Percentiles rank a stretch among this genome's conserved stretches.
Evolutionary conservation across 92 coral and sea anemone genomes (phyloP).

Genomic region (Bergia sp.): DNA sequence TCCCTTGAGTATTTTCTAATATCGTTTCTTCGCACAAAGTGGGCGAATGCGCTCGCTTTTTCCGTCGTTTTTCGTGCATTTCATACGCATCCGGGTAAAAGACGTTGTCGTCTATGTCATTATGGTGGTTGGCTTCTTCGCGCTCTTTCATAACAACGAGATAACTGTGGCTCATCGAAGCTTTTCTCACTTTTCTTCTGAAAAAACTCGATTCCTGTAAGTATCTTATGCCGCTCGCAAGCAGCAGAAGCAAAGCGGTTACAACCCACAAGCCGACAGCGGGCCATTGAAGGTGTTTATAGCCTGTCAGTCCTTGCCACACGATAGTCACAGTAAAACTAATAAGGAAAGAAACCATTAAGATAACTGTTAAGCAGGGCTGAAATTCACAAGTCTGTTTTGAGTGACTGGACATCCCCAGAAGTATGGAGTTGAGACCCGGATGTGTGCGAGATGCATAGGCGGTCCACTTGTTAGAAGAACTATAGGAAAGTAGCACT

Average conservation of each 20-base stretch:
- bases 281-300: slow-evolving; percentile 32
- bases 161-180: not conserved
- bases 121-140: not conserved
- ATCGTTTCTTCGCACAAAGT: not conserved
- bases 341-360: slow-evolving; percentile 24
- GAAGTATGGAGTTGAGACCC: slow-evolving; percentile 28
- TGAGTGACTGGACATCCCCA: slow-evolving; percentile 20
- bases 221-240: slow-evolving; percentile 34
- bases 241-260: not conserved
- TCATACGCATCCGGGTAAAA: not conserved
- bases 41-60: slow-evolving; percentile 12
- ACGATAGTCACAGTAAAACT: slow-evolving; percentile 31
- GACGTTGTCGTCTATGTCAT: slow-evolving; percentile 12
- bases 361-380: slow-evolving; percentile 30
- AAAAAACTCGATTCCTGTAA: slow-evolving; percentile 14
- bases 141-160: not conserved
- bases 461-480: slow-evolving; percentile 33
- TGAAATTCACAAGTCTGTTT: slow-evolving; percentile 28
- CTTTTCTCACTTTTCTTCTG: slow-evolving; percentile 3
- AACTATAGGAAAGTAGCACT: slow-evolving; percentile 3
- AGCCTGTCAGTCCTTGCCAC: slow-evolving; percentile 31
- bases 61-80: not conserved
- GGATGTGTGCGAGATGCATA: slow-evolving; percentile 19
- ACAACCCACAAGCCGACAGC: slow-evolving; percentile 23
- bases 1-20: slow-evolving; percentile 2